Base-by-base conservation (phyloP, 2,113 vertebrate species). In the Monopterus albus region DNA sequence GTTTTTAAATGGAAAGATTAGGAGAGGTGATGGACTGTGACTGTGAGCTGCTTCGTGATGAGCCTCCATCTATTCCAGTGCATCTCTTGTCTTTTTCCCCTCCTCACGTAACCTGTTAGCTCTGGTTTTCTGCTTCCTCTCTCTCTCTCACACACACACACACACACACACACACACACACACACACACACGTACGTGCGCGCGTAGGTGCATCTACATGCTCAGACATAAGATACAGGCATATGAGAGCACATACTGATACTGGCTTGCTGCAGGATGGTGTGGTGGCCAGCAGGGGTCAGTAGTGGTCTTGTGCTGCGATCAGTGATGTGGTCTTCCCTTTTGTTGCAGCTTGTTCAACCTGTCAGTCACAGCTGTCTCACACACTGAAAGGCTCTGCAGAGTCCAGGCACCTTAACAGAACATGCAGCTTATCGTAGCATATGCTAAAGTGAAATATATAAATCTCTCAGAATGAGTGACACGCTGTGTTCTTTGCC, bases 1-100 rank as follows among this genome's bases (percentile, higher is more conserved):
- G 77, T 78, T 84, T 88, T 88, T 90, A 88, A 91, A 89, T 86
- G 83, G 80, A 77, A 80, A 87, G 89, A 89, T 90, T 87, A 91
- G 86, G 76, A 50, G 86, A 83, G 86, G 86, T 86, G 89, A 91
- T 82, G 79, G 90, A 87, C 89, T 86, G 88, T 88, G 90, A 89
- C 90, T 84, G 84, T 83, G 88, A 90, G 84, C 87, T 75, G 85
- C 71, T 86, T 90, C 45, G 55, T 89, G 88, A 89, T 88, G 86
- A 89, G 78, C 59, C 65, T 69, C 73, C 59, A 62, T 82, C 86
- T 82, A 68, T 85, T 88, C 53, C 74, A 49, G 45, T 70, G 75
- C 75, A 57, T 82, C 63, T 46, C 52, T 53, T 55, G 58, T 38
- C 11, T 50, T 20, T 56, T 42, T 43, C 23, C 10, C 13, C 33